These are phyloP conservation scores for Chironomus tepperi DNA, from an alignment of 1,140 invertebrate genomes.

Conservation along the genomic window DNA sequence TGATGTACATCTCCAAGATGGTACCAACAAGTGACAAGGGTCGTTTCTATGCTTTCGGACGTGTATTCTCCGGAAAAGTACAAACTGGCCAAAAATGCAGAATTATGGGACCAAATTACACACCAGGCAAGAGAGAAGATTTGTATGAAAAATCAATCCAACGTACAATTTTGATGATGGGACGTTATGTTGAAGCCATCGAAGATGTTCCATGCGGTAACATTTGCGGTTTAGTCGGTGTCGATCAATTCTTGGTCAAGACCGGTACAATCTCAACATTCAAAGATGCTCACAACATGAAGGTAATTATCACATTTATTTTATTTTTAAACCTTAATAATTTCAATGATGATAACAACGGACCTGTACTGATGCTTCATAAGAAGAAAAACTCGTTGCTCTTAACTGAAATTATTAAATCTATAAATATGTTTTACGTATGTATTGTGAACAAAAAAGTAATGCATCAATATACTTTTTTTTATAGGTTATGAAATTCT, in stretches of 20 bases:
- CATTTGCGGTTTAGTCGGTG: constrained; percentile 99
- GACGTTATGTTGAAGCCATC: constrained; percentile 97
- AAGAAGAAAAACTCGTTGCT: constrained; percentile 11
- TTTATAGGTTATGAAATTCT: constrained; percentile 89
- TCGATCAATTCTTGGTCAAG: constrained; percentile 99
- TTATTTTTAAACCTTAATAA: constrained; percentile 1
- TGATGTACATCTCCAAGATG: constrained; percentile 99
- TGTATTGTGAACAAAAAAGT: not conserved
- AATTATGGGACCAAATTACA: constrained; percentile 98
- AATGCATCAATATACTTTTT: not conserved
- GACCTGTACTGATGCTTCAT: constrained; percentile 29
- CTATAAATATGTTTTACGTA: constrained; percentile 2
- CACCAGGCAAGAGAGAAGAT: constrained; percentile 98
- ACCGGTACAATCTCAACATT: constrained; percentile 98
- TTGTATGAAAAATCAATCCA: constrained; percentile 98
- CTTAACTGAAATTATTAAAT: constrained; percentile 20
- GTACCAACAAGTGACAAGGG: constrained; percentile 96
- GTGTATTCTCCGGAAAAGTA: constrained; percentile 96
- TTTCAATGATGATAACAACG: constrained; percentile 25
- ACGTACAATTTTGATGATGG: constrained; percentile 99
- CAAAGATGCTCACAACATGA: constrained; percentile 99
- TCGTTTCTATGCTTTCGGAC: constrained; percentile 99
- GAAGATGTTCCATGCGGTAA: constrained; percentile 99
- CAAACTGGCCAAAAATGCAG: constrained; percentile 92
- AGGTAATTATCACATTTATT: constrained; percentile 40